Percentiles rank a stretch among this genome's conserved stretches.
phyloP scores from a whole-genome alignment of 2,113 vertebrate species.

The Cololabis saira region DNA sequence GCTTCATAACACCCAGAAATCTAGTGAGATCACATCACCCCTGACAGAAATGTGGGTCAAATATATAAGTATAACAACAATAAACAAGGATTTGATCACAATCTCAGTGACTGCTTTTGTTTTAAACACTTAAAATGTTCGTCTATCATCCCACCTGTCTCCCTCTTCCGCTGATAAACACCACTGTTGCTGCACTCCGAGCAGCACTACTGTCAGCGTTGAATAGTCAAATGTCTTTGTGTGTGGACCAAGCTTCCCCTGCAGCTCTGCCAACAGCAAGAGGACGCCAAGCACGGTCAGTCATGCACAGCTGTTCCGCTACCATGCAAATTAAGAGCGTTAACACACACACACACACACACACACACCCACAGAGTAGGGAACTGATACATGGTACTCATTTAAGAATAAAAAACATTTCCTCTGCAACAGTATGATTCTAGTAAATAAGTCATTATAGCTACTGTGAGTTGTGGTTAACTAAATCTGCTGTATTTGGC shows the following conservation, averaged over 20 bases:
- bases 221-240: constrained; percentile 69
- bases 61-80: no score
- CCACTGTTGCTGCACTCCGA: neutral
- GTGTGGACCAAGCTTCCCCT: constrained; percentile 8
- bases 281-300: constrained; percentile 53
- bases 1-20: no score
- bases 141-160: constrained; percentile 7
- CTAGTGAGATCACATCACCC: no score
- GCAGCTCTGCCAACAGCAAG: constrained; percentile 16
- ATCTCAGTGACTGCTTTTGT: neutral
- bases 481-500: constrained; percentile 7
- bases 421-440: constrained; percentile 5
- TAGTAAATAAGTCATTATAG: constrained; percentile 2
- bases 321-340: constrained; percentile 63
- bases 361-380: constrained; percentile 6
- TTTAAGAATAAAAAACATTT: constrained; percentile 30
- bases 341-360: neutral
- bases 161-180: constrained; percentile 5
- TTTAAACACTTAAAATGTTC: constrained; percentile 8
- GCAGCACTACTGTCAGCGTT: constrained; percentile 39
- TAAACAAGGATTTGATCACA: neutral
- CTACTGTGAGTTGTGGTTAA: neutral
- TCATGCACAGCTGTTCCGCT: constrained; percentile 70
- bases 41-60: no score
- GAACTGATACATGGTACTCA: constrained; percentile 28